Conservation (phyloP, 1,140 invertebrate species). For the Oppia nitens region DNA sequence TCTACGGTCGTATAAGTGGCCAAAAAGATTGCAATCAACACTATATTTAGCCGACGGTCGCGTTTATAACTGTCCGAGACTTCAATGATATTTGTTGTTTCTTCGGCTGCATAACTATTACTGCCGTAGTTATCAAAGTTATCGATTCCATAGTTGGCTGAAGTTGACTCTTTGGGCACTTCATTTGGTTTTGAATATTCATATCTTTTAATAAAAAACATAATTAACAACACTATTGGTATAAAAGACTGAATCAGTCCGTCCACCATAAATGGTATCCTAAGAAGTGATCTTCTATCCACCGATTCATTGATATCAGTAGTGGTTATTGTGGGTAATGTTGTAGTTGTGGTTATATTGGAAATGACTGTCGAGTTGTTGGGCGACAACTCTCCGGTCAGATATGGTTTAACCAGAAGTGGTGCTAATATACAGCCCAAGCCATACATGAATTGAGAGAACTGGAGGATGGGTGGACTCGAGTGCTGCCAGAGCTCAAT, state of each 20-base stretch:
- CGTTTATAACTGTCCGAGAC: no score
- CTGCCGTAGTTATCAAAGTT: background rate
- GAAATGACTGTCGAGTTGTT: no score
- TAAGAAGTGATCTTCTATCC: background rate
- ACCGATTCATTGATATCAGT: background rate
- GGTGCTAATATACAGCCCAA: background rate
- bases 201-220: background rate
- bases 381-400: conserved; percentile 1
- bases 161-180: background rate
- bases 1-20: conserved; percentile 4
- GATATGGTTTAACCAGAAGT: conserved; percentile 1
- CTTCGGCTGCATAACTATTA: background rate
- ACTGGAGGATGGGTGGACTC: background rate
- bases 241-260: background rate
- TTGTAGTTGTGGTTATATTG: no score
- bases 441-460: background rate
- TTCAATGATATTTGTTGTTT: no score
- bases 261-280: background rate
- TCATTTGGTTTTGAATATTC: background rate
- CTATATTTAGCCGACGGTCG: no score
- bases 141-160: background rate
- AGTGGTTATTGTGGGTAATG: no score
- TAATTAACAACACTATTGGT: background rate
- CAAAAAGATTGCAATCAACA: background rate
- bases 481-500: background rate